These are phyloP conservation scores for Trichonephila clavipes DNA, from an alignment of 1,140 invertebrate species.

Conservation along the genomic window DNA sequence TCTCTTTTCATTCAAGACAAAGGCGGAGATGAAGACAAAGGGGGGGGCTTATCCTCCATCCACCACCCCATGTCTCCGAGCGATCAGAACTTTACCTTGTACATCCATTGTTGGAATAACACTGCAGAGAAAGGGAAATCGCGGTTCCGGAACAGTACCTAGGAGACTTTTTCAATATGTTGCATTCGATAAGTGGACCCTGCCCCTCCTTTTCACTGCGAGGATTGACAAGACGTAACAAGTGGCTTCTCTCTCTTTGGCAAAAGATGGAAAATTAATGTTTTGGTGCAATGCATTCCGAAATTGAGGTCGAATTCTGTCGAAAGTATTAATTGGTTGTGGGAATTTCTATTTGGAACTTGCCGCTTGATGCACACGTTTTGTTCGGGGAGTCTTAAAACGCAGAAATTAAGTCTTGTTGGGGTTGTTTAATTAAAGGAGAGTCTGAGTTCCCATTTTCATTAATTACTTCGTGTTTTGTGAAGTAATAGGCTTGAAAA, in stretches of 20 bases:
- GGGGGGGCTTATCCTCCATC: neutral
- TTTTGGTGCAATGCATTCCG: neutral
- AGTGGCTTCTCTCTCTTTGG: neutral
- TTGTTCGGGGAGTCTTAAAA: neutral
- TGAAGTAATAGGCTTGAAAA: neutral
- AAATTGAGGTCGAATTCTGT: slow-evolving; percentile 9
- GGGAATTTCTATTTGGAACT: neutral
- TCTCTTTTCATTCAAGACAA: neutral
- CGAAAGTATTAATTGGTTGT: slow-evolving; percentile 9
- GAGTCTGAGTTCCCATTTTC: neutral
- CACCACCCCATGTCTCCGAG: neutral
- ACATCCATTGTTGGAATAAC: neutral
- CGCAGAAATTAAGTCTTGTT: neutral
- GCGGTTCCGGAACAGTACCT: neutral
- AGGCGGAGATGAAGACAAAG: neutral
- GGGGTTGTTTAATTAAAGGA: neutral
- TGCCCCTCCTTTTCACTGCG: neutral
- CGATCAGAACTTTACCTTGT: slow-evolving; percentile 21
- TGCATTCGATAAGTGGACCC: too few relatives aligned
- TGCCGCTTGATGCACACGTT: neutral
- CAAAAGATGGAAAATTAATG: neutral
- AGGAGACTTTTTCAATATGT: neutral
- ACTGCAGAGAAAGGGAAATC: neutral
- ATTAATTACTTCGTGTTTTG: neutral
- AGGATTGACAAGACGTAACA: neutral